Evolutionary conservation across 2,797 vertebrate genomes (phyloP), one percentile per base, ranked within the genome.

Genomic region (Ctenosaura bakeri): DNA sequence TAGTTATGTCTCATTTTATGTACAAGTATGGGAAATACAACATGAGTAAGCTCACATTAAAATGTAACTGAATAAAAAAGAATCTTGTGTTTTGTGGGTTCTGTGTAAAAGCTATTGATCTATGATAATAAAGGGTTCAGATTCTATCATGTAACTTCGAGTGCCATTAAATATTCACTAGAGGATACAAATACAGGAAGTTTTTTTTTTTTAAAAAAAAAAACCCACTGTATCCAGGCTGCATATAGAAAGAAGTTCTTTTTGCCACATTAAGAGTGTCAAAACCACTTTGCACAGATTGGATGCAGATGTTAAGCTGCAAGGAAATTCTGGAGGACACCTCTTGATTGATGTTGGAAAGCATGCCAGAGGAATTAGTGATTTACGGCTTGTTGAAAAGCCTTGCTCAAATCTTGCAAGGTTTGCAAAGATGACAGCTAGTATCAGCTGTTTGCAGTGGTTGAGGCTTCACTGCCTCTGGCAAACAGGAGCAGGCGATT

Each of bases 251-350:
- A 10, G 69, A 0, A 38, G 71, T 46, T 26, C 6, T 77, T 94
- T 35, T 83, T 84, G 35, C 66, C 35, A 73, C 22, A 77, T 88
- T 93, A 90, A 87, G 87, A 91, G 90, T 90, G 88, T 59, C 59
- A 69, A 59, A 76, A 35, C 74, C 71, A 74, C 4, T 79, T 87
- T 90, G 7, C 46, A 16, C 42, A n/a, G 88, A 90, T 38, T 64
- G 12, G 46, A 82, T 80, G n/a, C 73, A 91, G 7, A 91, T 94
- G 83, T 54, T 92, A 88, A 91, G 6, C 73, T 64, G 83, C 42
- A 89, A 56, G 13, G 74, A 29, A 16, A 73, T 89, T 93, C 89
- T 74, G 91, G 59, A 90, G 84, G 88, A 88, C 22, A 20, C 35
- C 6, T 66, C 62, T 66, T 46, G 59, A 62, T 78, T 79, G n/a